These are phyloP conservation scores for Ochropleura plecta DNA, from an alignment of 2,888 invertebrate species.

Conservation along the genomic window DNA sequence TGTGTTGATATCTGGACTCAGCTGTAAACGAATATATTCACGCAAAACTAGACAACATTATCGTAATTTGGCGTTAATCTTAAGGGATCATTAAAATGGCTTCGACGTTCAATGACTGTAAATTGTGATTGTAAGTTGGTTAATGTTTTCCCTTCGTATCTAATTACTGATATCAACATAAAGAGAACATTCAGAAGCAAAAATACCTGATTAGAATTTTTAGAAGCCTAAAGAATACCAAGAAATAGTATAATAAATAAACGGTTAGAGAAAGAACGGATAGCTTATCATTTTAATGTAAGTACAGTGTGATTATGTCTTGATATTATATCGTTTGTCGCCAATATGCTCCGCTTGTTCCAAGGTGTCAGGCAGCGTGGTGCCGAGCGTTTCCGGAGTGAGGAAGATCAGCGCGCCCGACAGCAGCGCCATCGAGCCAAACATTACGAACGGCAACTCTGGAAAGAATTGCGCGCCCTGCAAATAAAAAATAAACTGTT, in stretches of 20 bases:
- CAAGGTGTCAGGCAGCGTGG: slow-evolving; percentile 22
- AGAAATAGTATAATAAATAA: background rate
- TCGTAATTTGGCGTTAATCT: slow-evolving; percentile 12
- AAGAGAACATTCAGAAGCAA: background rate
- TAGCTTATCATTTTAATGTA: background rate
- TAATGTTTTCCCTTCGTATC: background rate
- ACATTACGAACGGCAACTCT: slow-evolving; percentile 28
- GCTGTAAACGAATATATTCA: background rate
- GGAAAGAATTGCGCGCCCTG: slow-evolving; percentile 25
- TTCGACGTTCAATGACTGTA: background rate
- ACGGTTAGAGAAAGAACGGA: background rate
- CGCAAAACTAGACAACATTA: background rate
- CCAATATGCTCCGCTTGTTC: slow-evolving; percentile 37
- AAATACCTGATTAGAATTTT: background rate
- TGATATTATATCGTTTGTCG: background rate
- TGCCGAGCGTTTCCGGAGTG: slow-evolving; percentile 35
- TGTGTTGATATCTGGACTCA: background rate
- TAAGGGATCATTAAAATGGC: background rate
- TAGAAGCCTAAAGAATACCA: background rate
- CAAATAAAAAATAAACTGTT: background rate
- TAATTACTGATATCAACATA: background rate
- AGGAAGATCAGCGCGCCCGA: slow-evolving; percentile 26
- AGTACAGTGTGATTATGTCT: slow-evolving; percentile 23
- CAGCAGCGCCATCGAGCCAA: slow-evolving; percentile 18
- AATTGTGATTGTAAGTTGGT: background rate